Conservation (phyloP, 2,888 invertebrate genomes). For the Acronicta aceris region DNA sequence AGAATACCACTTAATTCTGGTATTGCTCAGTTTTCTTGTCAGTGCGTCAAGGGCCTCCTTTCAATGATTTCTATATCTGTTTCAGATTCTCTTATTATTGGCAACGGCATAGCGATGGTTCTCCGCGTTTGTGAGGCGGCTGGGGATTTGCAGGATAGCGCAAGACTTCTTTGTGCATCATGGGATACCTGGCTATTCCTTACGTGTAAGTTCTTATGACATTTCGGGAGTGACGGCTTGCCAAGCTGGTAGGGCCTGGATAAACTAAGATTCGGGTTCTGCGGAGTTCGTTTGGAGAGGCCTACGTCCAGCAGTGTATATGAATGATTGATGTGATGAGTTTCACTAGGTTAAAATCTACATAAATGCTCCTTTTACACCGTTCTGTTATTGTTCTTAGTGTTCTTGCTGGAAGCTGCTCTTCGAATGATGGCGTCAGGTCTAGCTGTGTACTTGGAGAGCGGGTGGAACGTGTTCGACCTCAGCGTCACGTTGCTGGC, state of each 20-base stretch:
- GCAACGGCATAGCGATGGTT: constrained; percentile 93
- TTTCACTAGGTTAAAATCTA: too few relatives aligned
- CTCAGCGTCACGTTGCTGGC: constrained; percentile 91
- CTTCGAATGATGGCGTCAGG: constrained; percentile 93
- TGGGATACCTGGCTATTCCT: constrained; percentile 94
- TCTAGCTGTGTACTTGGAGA: constrained; percentile 92
- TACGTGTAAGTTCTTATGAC: constrained; percentile 87
- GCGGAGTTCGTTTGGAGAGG: too few relatives aligned
- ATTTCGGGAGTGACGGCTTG: too few relatives aligned
- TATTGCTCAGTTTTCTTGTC: too few relatives aligned
- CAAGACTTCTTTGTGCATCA: constrained; percentile 91
- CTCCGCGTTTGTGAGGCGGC: constrained; percentile 91
- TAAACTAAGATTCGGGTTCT: too few relatives aligned
- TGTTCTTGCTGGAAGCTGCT: constrained; percentile 93
- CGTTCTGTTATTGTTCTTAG: constrained; percentile 79
- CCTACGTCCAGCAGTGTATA: too few relatives aligned
- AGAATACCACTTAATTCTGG: too few relatives aligned
- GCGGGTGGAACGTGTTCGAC: constrained; percentile 96
- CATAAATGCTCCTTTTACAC: too few relatives aligned
- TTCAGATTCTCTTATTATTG: constrained; percentile 92
- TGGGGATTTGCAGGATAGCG: constrained; percentile 89
- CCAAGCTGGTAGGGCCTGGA: too few relatives aligned
- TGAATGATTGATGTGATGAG: too few relatives aligned
- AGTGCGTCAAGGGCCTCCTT: too few relatives aligned
- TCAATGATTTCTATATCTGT: neutral